Conservation (phyloP, 2,888 invertebrate species). For the Cetonia aurata region DNA sequence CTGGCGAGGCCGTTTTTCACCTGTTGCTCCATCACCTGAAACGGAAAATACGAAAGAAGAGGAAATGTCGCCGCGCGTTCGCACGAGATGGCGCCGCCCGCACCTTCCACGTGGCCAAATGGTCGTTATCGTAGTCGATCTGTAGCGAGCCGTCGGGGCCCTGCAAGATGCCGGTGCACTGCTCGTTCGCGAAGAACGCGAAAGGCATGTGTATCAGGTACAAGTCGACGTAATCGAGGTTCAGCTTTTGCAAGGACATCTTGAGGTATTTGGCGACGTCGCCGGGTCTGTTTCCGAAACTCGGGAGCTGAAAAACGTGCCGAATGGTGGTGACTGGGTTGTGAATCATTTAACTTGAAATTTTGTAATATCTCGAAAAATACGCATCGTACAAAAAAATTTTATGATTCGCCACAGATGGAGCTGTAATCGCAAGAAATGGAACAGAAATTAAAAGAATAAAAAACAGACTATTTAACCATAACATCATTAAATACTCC, state of each 20-base stretch:
- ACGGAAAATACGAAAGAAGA: conserved; percentile 37
- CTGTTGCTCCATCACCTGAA: conserved; percentile 77
- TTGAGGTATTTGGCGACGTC: conserved; percentile 77
- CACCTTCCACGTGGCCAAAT: conserved; percentile 80
- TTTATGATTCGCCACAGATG: too few relatives aligned
- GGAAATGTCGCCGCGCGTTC: background rate
- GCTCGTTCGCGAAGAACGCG: conserved; percentile 72
- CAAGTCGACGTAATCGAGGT: conserved; percentile 80
- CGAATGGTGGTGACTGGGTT: background rate
- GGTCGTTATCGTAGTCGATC: conserved; percentile 74
- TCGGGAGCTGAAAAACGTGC: conserved; percentile 72
- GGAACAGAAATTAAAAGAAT: too few relatives aligned
- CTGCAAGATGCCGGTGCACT: conserved; percentile 69
- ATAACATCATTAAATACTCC: too few relatives aligned
- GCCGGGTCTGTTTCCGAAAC: conserved; percentile 75
- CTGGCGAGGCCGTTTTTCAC: conserved; percentile 74
- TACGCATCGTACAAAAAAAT: too few relatives aligned
- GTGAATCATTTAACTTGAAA: too few relatives aligned
- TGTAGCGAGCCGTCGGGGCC: conserved; percentile 73
- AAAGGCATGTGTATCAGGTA: conserved; percentile 85
- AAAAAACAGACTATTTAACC: too few relatives aligned
- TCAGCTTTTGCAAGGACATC: conserved; percentile 74
- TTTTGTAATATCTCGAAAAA: too few relatives aligned
- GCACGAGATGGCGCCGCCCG: background rate
- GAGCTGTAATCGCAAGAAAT: too few relatives aligned